These are phyloP conservation scores for Allygus modestus DNA, from an alignment of 2,888 invertebrate species.

Conservation along the genomic window DNA sequence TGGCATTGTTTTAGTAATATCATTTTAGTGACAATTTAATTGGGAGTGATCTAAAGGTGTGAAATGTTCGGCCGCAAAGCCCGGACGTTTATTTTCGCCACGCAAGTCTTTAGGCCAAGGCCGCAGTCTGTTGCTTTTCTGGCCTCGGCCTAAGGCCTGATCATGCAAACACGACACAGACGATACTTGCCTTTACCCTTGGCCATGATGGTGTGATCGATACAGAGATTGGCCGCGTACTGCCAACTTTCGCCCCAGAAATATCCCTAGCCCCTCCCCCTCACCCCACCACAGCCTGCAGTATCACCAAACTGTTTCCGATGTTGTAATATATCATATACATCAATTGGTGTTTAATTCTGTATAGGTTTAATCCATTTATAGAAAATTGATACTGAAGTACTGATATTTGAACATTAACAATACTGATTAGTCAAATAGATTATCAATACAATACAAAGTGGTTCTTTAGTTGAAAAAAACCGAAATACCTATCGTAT, in stretches of 20 bases:
- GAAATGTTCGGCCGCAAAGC: background rate
- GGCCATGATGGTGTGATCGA: slow-evolving; percentile 43
- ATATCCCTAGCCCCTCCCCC: background rate
- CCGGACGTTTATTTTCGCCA: slow-evolving; percentile 12
- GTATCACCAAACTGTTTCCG: background rate
- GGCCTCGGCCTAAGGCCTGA: slow-evolving; percentile 17
- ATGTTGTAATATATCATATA: background rate
- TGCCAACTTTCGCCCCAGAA: background rate
- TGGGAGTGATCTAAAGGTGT: background rate
- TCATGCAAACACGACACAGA: slow-evolving; percentile 13
- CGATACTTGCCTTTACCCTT: slow-evolving; percentile 56
- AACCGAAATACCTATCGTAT: too few species aligned
- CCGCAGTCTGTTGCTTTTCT: background rate
- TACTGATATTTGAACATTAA: too few species aligned
- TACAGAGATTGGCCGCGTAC: slow-evolving; percentile 6
- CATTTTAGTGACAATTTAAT: background rate
- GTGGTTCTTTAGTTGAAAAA: too few species aligned
- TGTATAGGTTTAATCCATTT: too few species aligned
- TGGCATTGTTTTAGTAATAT: background rate
- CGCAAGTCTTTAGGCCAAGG: background rate
- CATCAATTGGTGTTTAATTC: too few species aligned
- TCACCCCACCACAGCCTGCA: background rate
- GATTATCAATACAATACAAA: too few species aligned
- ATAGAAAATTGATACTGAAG: too few species aligned
- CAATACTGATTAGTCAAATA: too few species aligned